Evolutionary conservation across 2,113 vertebrate species (phyloP).

Genomic region (Arizona elegans): DNA sequence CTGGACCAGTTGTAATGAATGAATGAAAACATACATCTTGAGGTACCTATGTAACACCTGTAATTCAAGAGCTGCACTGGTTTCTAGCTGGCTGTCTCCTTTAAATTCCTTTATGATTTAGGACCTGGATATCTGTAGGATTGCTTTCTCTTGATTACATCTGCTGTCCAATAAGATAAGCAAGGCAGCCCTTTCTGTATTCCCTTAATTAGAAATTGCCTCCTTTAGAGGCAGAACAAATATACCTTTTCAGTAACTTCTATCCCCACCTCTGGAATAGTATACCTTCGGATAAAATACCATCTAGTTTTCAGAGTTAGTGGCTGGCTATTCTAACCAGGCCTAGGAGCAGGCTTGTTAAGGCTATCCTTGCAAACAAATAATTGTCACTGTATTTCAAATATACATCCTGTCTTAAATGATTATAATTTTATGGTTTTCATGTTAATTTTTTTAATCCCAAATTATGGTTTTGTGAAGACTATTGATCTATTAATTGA

Average conservation of each 20-base stretch:
- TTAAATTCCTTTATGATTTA: background rate
- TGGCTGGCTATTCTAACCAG: background rate
- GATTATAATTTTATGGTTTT: background rate
- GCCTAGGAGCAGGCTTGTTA: background rate
- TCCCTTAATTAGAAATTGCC: background rate
- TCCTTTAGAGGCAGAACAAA: background rate
- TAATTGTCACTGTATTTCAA: background rate
- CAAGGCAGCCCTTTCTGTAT: background rate
- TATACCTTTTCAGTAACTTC: background rate
- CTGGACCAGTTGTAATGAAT: background rate
- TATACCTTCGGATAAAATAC: background rate
- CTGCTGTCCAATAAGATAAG: background rate
- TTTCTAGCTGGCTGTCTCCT: background rate
- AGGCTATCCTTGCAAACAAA: background rate
- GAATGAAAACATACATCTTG: background rate
- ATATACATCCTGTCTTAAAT: background rate
- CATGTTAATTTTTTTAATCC: background rate
- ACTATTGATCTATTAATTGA: background rate
- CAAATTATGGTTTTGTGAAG: background rate
- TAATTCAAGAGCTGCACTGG: background rate
- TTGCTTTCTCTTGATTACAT: background rate
- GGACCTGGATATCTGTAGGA: background rate
- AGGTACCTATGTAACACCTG: background rate
- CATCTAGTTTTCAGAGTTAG: background rate
- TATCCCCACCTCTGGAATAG: background rate